Evolutionary conservation across 2,113 vertebrate genomes (phyloP).

Genomic region (Lates calcarifer): DNA sequence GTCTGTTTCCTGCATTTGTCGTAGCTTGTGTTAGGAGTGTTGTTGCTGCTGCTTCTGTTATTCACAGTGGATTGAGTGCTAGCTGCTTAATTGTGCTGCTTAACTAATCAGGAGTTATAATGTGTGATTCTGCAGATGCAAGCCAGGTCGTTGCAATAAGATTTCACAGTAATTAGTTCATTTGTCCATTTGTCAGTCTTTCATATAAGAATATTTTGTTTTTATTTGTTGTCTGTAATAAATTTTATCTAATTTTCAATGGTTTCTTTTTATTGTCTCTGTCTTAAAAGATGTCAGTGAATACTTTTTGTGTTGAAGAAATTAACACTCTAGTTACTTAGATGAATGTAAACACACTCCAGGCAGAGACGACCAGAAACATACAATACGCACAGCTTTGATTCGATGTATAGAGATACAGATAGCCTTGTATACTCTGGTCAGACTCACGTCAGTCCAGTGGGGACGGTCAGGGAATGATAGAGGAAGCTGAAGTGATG

Average conservation of each 20-base stretch:
- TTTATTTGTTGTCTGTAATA: too few relatives aligned
- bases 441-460: constrained; percentile 2
- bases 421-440: neutral
- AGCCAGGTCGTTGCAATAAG: too few relatives aligned
- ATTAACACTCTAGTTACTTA: too few relatives aligned
- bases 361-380: neutral
- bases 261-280: too few relatives aligned
- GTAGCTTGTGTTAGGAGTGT: neutral
- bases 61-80: too few relatives aligned
- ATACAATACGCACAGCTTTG: neutral
- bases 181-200: too few relatives aligned
- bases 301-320: too few relatives aligned
- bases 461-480: constrained; percentile 2
- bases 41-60: too few relatives aligned
- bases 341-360: neutral
- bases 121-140: neutral
- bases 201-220: too few relatives aligned
- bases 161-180: neutral
- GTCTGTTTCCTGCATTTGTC: neutral
- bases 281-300: too few relatives aligned
- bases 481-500: constrained; percentile 49
- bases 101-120: neutral
- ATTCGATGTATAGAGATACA: neutral
- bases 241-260: too few relatives aligned
- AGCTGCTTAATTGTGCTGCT: too few relatives aligned